These are phyloP conservation scores for Zhuqinia jingwanae DNA, from an alignment of 2,888 invertebrate species.

Conservation along the genomic window DNA sequence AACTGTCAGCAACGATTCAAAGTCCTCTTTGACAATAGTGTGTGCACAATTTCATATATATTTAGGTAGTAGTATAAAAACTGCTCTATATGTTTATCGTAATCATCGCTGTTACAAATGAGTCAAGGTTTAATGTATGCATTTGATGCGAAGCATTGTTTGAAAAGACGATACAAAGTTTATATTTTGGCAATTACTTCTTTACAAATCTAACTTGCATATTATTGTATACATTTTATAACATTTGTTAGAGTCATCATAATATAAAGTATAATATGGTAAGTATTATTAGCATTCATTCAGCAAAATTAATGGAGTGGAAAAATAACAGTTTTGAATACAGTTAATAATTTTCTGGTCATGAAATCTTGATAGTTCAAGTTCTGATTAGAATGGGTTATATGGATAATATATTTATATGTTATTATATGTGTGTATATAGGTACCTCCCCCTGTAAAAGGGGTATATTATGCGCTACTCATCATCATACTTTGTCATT, in stretches of 20 bases:
- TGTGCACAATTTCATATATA: background rate
- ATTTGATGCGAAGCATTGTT: conserved; percentile 40
- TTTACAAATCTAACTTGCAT: conserved; percentile 37
- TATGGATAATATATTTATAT: too few relatives aligned
- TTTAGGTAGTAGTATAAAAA: too few relatives aligned
- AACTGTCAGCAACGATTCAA: conserved; percentile 69
- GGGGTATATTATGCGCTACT: too few relatives aligned
- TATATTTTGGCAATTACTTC: conserved; percentile 65
- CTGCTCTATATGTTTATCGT: too few relatives aligned
- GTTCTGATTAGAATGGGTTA: too few relatives aligned
- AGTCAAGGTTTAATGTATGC: too few relatives aligned
- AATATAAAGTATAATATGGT: too few relatives aligned
- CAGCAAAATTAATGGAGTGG: conserved; percentile 48
- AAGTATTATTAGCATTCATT: background rate
- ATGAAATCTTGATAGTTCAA: background rate
- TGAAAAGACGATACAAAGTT: conserved; percentile 68
- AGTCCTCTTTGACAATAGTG: conserved; percentile 6
- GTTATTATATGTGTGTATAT: too few relatives aligned
- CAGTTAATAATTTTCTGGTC: conserved; percentile 16
- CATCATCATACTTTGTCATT: background rate
- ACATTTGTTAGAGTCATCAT: too few relatives aligned
- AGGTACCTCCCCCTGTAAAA: too few relatives aligned
- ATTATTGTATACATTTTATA: too few relatives aligned
- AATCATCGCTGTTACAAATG: too few relatives aligned
- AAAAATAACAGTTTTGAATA: conserved; percentile 63